phyloP scores from a whole-genome alignment of 1,140 invertebrate species.

The Trachymyrmex septentrionalis region DNA sequence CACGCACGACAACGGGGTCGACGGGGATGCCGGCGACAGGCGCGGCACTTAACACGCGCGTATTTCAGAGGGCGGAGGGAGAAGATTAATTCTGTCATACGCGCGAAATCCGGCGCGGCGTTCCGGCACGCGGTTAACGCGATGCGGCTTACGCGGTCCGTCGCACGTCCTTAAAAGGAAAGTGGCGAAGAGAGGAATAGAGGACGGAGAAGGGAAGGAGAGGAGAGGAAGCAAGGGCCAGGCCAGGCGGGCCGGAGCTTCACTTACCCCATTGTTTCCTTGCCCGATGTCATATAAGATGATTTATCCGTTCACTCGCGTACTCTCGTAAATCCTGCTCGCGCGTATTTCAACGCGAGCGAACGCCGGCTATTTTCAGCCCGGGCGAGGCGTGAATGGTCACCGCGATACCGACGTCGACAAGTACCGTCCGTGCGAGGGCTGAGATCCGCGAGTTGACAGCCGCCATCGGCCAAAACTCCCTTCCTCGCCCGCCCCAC shows the following conservation, averaged over 20 bases:
- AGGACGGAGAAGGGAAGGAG: too few species aligned
- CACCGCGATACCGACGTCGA: constrained; percentile 61
- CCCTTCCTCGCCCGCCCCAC: not conserved
- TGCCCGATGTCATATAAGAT: constrained; percentile 85
- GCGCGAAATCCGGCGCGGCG: not conserved
- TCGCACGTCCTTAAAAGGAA: constrained; percentile 81
- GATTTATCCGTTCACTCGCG: constrained; percentile 71
- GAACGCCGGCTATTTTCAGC: constrained; percentile 28
- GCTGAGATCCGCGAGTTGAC: constrained; percentile 78
- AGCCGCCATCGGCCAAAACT: constrained; percentile 81
- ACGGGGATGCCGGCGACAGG: constrained; percentile 51
- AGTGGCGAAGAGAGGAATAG: not conserved
- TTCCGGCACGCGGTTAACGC: constrained; percentile 3
- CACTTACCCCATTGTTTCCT: constrained; percentile 85
- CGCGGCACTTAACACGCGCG: not conserved
- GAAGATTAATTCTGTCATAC: constrained; percentile 50
- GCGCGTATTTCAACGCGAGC: constrained; percentile 40
- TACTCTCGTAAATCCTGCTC: constrained; percentile 76
- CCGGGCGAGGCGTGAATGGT: not conserved
- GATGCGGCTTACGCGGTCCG: not conserved
- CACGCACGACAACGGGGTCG: not conserved
- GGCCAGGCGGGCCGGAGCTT: constrained; percentile 62
- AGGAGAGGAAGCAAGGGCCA: not conserved
- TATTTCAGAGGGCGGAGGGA: not conserved
- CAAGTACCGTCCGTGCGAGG: constrained; percentile 62